Conservation (phyloP, 2,888 invertebrate genomes). For the Phalera bucephala region DNA sequence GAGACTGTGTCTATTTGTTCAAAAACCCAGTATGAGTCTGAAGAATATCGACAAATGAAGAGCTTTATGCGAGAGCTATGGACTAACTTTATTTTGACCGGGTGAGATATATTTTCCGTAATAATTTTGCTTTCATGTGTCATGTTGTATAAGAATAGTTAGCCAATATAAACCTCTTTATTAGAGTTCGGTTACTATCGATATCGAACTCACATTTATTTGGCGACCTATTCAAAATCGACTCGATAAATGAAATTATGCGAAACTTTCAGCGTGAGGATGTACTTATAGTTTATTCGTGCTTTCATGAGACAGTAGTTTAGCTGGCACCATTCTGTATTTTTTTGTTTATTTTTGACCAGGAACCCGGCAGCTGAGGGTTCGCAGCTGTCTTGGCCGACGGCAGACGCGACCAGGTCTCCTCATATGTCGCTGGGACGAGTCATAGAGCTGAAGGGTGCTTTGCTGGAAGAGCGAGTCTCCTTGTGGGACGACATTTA, state of each 20-base stretch:
- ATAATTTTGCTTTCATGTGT: slow-evolving; percentile 11
- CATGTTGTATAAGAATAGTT: no score
- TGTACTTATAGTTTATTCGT: no score
- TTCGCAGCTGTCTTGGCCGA: slow-evolving; percentile 38
- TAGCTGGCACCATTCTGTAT: no score
- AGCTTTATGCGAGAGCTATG: slow-evolving; percentile 26
- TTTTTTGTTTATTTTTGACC: slow-evolving; percentile 2
- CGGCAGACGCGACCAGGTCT: slow-evolving; percentile 24
- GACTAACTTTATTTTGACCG: slow-evolving; percentile 34
- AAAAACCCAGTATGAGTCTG: no score
- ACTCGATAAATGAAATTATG: no score
- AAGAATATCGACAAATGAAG: slow-evolving; percentile 28
- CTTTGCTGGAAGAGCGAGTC: slow-evolving; percentile 29
- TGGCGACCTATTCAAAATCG: no score
- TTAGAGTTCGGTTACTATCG: no score
- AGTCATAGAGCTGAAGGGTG: slow-evolving; percentile 27
- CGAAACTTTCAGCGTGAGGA: no score
- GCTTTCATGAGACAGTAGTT: no score
- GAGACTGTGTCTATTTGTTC: no score
- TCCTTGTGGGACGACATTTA: slow-evolving; percentile 51
- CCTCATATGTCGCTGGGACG: slow-evolving; percentile 44
- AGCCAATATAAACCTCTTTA: no score
- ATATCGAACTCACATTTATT: no score
- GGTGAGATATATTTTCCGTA: slow-evolving; percentile 27
- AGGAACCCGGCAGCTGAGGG: slow-evolving; percentile 43